Evolutionary conservation across 1,140 invertebrate species (phyloP).

Genomic region (Charaxes varanes): DNA sequence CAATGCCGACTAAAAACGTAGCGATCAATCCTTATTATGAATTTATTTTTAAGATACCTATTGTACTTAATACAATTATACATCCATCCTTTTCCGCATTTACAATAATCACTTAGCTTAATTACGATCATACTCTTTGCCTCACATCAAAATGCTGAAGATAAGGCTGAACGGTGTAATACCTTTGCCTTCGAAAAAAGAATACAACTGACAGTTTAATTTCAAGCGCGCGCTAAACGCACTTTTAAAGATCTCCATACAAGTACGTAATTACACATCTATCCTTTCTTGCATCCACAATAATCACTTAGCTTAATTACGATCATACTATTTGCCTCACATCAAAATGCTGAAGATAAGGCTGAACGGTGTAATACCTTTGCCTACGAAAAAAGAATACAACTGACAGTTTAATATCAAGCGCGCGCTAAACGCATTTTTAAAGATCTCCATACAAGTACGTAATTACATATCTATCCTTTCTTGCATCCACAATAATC

Average conservation of each 20-base stretch:
- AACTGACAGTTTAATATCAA: slow-evolving; percentile 14
- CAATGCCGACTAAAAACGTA: too few relatives aligned
- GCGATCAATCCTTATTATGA: too few relatives aligned
- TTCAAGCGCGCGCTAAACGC: slow-evolving; percentile 4
- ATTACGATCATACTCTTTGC: too few relatives aligned
- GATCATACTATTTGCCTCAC: too few relatives aligned
- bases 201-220: slow-evolving; percentile 17
- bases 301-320: slow-evolving; percentile 69
- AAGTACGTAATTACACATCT: slow-evolving; percentile 7
- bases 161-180: too few relatives aligned
- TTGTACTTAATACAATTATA: too few relatives aligned
- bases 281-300: slow-evolving; percentile 24
- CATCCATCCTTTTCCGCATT: slow-evolving; percentile 9
- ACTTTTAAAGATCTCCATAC: slow-evolving; percentile 6
- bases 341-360: too few relatives aligned
- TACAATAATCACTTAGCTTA: slow-evolving; percentile 64
- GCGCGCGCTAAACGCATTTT: slow-evolving; percentile 5
- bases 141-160: too few relatives aligned
- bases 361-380: too few relatives aligned
- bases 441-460: slow-evolving; percentile 4
- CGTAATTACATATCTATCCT: slow-evolving; percentile 14
- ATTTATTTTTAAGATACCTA: too few relatives aligned
- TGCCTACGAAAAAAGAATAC: too few relatives aligned
- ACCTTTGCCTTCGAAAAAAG: too few relatives aligned
- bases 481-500: slow-evolving; percentile 41